Base-by-base conservation (phyloP, 2,113 vertebrate genomes). In the Lipophrys pholis region DNA sequence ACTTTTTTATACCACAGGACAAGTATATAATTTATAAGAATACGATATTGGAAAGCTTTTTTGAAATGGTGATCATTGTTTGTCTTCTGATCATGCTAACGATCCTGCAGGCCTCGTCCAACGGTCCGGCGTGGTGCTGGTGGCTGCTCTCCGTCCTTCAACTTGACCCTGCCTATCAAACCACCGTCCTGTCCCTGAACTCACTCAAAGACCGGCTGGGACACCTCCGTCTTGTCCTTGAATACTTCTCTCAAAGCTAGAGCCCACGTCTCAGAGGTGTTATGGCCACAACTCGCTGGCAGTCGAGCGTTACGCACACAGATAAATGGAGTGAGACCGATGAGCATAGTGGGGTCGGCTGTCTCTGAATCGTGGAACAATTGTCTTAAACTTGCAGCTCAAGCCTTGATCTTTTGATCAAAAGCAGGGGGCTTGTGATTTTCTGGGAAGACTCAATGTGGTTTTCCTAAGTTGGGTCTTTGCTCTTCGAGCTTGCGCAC, bases 111-210 rank as follows among this genome's bases (percentile, higher is more conserved):
- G 93, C 90, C 50, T 94, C 76, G 0, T 73, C 91, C 39, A 93
- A 96, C 0, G 95, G 96, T 55, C 95, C 95, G 0, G 88, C 78
- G 0, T 95, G 92, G 94, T 95, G 94, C 86, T 95, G 95, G 95
- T 95, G 94, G 95, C 91, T 96, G 63, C 83, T 95, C 45, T 95
- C 94, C 15, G 85, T 94, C 51, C 90, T 96, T 38, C 93, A 94
- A 75, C 91, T 96, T 38, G 95, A 95, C 55, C 92, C 93, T 0
- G 89, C 91, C 68, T 95, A 94, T 77, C 94, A 96, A 79, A 94
- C 95, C 76, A 93, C 67, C 0, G 88, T 97, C 43, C 88, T 97
- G 57, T 96, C 95, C 36, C 91, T 91, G 84, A 93, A 91, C 0
- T 95, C 94, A 0, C 93, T 96, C 75, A 94, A 91, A 1, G 90